A percentile compares a stretch with the other conserved stretches of the same genome.
Evolutionary conservation across 1,140 invertebrate species (phyloP).

Genomic region (Cherax quadricarinatus): DNA sequence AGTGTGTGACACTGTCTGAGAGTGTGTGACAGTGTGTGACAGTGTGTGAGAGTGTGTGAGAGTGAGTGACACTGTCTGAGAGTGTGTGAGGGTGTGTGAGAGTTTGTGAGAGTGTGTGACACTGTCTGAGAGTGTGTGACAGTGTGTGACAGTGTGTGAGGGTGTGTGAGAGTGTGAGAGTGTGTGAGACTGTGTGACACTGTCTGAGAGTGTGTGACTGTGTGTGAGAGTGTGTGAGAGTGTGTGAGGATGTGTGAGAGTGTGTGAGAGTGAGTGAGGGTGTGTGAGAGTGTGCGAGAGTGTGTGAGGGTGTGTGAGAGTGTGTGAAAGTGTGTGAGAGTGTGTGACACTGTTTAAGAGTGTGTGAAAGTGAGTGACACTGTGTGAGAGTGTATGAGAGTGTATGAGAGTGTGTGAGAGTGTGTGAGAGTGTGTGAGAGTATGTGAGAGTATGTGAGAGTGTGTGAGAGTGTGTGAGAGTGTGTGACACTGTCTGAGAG

Average conservation of each 20-base stretch:
- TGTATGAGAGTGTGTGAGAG: not conserved
- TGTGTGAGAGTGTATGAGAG: no score
- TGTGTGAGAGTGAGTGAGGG: not conserved
- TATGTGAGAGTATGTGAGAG: not conserved
- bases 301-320: not conserved
- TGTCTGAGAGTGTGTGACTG: not conserved
- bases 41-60: not conserved
- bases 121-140: not conserved
- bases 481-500: not conserved
- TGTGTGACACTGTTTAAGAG: not conserved
- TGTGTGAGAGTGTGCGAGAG: not conserved
- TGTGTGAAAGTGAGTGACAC: not conserved
- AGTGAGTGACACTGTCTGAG: not conserved
- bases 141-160: not conserved
- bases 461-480: not conserved
- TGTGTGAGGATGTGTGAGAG: not conserved
- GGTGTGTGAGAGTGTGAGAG: not conserved
- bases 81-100: not conserved
- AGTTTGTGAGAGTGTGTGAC: not conserved
- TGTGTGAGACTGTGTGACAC: no score
- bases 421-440: not conserved
- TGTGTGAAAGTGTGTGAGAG: no score
- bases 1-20: not conserved
- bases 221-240: not conserved
- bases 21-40: no score